Percentiles rank a stretch among this genome's conserved stretches.
phyloP scores from a whole-genome alignment of 2,888 invertebrate species.

The Cryptocheilus praepositus region DNA sequence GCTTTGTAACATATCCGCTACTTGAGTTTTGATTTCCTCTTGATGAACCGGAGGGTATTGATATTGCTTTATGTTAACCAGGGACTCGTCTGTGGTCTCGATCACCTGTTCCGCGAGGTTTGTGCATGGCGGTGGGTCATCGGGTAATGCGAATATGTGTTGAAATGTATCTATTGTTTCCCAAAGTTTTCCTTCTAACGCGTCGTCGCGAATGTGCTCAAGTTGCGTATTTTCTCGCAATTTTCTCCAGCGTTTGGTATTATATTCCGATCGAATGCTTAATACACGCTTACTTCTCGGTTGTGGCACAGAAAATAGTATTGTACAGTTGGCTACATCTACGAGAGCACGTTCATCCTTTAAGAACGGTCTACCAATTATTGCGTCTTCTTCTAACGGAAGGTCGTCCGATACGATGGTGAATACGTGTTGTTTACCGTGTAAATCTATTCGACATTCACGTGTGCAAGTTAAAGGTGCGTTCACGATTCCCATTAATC shows the following conservation, averaged over 20 bases:
- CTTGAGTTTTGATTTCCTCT: slow-evolving; percentile 11
- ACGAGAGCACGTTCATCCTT: not conserved
- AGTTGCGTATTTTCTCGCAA: slow-evolving; percentile 6
- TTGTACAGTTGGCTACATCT: not conserved
- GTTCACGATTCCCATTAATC: not conserved
- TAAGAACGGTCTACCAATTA: slow-evolving; percentile 14
- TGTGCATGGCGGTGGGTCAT: not conserved
- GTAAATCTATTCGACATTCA: not conserved
- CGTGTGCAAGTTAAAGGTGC: not conserved
- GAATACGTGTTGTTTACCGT: not conserved
- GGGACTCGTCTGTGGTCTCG: not conserved
- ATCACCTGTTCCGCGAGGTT: slow-evolving; percentile 6
- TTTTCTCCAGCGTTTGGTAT: not conserved
- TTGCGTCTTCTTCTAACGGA: slow-evolving; percentile 14
- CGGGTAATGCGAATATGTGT: slow-evolving; percentile 10
- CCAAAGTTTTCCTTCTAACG: not conserved
- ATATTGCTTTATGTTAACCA: not conserved
- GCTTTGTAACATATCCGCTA: slow-evolving; percentile 11
- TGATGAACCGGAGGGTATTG: slow-evolving; percentile 1
- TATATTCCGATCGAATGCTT: not conserved
- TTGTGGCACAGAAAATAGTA: not conserved
- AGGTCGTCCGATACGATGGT: slow-evolving; percentile 6
- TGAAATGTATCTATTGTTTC: not conserved
- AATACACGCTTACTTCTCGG: not conserved
- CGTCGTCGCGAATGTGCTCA: not conserved